Evolutionary conservation across 2,888 invertebrate species (phyloP).

Genomic region (Macrophya alboannulata): DNA sequence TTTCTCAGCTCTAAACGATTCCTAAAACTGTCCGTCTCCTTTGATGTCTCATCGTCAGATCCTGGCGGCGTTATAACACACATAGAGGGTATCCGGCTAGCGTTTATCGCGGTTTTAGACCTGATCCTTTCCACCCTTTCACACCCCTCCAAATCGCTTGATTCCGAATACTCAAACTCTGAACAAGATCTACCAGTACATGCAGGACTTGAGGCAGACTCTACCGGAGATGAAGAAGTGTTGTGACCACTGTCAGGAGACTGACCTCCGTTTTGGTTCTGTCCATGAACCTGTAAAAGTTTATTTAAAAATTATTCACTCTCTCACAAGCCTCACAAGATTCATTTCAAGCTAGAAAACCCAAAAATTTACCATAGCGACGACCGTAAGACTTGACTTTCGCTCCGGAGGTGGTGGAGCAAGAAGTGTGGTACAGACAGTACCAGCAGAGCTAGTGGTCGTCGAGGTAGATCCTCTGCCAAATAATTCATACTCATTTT

Average conservation of each 20-base stretch:
- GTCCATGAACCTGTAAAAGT: slow-evolving; percentile 74
- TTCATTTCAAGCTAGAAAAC: neutral
- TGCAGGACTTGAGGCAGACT: slow-evolving; percentile 88
- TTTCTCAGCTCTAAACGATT: slow-evolving; percentile 64
- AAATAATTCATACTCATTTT: slow-evolving; percentile 95
- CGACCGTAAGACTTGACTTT: slow-evolving; percentile 85
- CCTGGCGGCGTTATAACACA: slow-evolving; percentile 94
- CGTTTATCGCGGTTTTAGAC: slow-evolving; percentile 93
- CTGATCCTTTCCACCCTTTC: slow-evolving; percentile 93
- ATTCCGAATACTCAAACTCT: slow-evolving; percentile 93
- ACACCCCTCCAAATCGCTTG: slow-evolving; percentile 93
- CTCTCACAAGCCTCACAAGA: neutral
- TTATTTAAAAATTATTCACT: neutral
- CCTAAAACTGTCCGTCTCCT: slow-evolving; percentile 75
- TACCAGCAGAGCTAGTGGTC: slow-evolving; percentile 94
- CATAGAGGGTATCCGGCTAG: slow-evolving; percentile 95
- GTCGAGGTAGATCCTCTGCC: slow-evolving; percentile 96
- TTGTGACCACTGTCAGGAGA: slow-evolving; percentile 92
- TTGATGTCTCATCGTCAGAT: slow-evolving; percentile 91
- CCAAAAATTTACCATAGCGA: slow-evolving; percentile 65
- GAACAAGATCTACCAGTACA: slow-evolving; percentile 87
- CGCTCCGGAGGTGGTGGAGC: slow-evolving; percentile 92
- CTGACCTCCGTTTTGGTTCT: slow-evolving; percentile 85
- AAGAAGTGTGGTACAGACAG: slow-evolving; percentile 92
- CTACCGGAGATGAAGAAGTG: slow-evolving; percentile 90